Conservation (phyloP, 1,140 invertebrate genomes). For the Tribolium madens region DNA sequence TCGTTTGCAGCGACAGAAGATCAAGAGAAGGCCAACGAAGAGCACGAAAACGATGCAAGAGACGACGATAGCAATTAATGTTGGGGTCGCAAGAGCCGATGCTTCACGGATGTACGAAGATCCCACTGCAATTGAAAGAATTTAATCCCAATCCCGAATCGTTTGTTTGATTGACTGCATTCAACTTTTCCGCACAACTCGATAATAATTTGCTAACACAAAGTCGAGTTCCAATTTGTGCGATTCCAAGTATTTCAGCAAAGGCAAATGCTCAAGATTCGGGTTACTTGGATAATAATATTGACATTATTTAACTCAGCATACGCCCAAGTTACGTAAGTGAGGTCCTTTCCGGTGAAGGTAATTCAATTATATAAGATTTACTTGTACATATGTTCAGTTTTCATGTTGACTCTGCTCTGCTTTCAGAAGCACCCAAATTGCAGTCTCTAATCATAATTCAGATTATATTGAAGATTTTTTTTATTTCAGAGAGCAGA, state of each 20-base stretch:
- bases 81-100: slow-evolving; percentile 80
- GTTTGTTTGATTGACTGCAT: too few species aligned
- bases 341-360: background rate
- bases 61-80: slow-evolving; percentile 84
- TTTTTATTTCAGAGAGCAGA: too few species aligned
- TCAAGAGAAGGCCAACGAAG: slow-evolving; percentile 80
- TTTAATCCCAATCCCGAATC: too few species aligned
- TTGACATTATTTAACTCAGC: background rate
- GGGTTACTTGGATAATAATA: background rate
- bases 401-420: background rate
- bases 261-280: too few species aligned
- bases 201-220: too few species aligned
- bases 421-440: background rate
- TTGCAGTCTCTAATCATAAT: too few species aligned
- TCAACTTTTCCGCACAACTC: too few species aligned
- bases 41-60: slow-evolving; percentile 84
- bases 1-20: slow-evolving; percentile 89
- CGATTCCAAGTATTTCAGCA: too few species aligned
- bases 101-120: slow-evolving; percentile 83
- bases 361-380: background rate
- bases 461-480: too few species aligned
- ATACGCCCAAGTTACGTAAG: background rate
- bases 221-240: too few species aligned
- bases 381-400: background rate
- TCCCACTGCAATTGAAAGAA: slow-evolving; percentile 73